Evolutionary conservation across 2,113 vertebrate genomes (phyloP).

Genomic region (Oenanthe oenanthe): DNA sequence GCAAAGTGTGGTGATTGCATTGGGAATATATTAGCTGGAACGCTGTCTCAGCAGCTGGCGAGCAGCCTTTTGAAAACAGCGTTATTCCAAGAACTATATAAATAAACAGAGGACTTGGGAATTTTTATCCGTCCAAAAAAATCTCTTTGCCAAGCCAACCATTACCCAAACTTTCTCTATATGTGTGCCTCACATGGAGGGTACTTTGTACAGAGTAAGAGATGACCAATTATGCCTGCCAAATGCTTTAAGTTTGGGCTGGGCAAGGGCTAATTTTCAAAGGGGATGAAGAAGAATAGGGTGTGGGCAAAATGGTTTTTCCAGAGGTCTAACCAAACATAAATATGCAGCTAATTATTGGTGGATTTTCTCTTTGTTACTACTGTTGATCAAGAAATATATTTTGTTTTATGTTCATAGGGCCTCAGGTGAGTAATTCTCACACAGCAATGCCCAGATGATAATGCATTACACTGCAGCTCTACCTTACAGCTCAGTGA

Average conservation of each 20-base stretch:
- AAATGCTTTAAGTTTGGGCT: slow-evolving; percentile 31
- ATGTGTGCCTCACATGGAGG: slow-evolving; percentile 38
- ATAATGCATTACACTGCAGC: not conserved
- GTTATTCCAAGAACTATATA: slow-evolving; percentile 81
- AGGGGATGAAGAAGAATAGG: not conserved
- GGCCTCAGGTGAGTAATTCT: not conserved
- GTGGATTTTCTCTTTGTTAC: not conserved
- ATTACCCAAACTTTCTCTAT: slow-evolving; percentile 64
- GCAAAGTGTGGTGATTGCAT: slow-evolving; percentile 59
- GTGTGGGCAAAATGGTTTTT: slow-evolving; percentile 31
- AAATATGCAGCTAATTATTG: slow-evolving; percentile 27
- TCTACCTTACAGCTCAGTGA: not conserved
- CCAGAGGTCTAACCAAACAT: not conserved
- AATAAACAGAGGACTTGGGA: slow-evolving; percentile 86
- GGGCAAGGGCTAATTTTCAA: not conserved
- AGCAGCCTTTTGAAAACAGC: slow-evolving; percentile 69
- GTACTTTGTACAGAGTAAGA: slow-evolving; percentile 30
- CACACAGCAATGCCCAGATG: not conserved
- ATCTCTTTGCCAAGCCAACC: slow-evolving; percentile 46
- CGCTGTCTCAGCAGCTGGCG: slow-evolving; percentile 73
- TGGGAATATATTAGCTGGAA: slow-evolving; percentile 72
- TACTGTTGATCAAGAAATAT: not conserved
- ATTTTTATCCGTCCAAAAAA: slow-evolving; percentile 74
- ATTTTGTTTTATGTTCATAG: not conserved
- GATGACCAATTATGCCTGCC: not conserved